These are phyloP conservation scores for Acrobasis suavella DNA, from an alignment of 2,888 invertebrate species.

Conservation along the genomic window DNA sequence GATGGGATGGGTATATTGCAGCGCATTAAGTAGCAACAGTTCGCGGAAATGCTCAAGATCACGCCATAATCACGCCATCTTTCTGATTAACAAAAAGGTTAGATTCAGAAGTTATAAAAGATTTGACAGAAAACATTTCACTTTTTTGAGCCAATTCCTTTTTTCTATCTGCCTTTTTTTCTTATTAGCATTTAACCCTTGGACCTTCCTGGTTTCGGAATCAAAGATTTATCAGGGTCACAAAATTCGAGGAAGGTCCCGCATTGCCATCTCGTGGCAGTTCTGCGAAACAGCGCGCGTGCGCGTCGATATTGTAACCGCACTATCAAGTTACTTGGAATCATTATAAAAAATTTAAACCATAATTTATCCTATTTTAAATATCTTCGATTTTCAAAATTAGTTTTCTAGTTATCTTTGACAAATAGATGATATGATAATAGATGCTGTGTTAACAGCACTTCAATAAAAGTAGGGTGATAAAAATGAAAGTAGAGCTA, in stretches of 20 bases:
- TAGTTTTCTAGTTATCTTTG: too few species aligned
- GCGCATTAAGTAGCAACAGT: constrained; percentile 17
- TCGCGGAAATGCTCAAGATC: constrained; percentile 18
- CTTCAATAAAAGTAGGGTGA: too few species aligned
- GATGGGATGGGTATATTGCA: constrained; percentile 5
- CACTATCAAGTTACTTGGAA: constrained; percentile 24
- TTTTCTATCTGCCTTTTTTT: background rate
- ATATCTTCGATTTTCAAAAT: background rate
- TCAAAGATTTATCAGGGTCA: constrained; percentile 29
- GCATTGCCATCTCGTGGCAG: constrained; percentile 42
- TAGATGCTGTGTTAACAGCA: too few species aligned
- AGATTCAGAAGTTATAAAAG: background rate
- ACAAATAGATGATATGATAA: too few species aligned
- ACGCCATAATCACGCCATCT: constrained; percentile 13
- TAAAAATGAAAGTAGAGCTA: too few species aligned
- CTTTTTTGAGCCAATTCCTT: background rate
- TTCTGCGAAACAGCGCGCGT: constrained; percentile 52
- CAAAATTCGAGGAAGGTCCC: constrained; percentile 54
- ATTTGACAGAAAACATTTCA: constrained; percentile 9
- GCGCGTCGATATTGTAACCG: constrained; percentile 43
- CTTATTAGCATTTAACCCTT: constrained; percentile 12
- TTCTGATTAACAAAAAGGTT: background rate
- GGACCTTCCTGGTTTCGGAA: constrained; percentile 24
- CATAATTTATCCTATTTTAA: background rate
- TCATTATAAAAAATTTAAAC: constrained; percentile 2